These are phyloP conservation scores for Hemitrygon akajei DNA, from an alignment of 2,797 vertebrate species.

Conservation along the genomic window DNA sequence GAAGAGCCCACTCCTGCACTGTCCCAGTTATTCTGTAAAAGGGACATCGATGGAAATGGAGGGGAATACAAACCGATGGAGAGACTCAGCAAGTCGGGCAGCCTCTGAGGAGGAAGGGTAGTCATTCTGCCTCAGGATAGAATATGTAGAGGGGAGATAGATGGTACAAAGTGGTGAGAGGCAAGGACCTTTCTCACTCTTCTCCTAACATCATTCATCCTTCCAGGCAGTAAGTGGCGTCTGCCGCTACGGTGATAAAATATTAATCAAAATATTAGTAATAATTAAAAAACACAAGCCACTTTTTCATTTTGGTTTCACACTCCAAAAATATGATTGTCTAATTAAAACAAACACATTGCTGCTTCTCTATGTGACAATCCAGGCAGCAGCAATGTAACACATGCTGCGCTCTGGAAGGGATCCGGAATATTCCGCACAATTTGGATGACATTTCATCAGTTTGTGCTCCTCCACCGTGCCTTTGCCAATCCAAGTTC, in stretches of 20 bases:
- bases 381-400: neutral
- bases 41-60: no score
- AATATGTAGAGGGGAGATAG: no score
- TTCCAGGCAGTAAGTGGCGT: slow-evolving; percentile 24
- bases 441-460: slow-evolving; percentile 20
- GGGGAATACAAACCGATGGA: no score
- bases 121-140: neutral
- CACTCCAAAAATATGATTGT: slow-evolving; percentile 37
- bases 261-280: neutral
- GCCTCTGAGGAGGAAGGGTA: no score
- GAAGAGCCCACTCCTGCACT: no score
- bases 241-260: neutral
- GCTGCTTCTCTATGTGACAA: neutral
- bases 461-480: neutral
- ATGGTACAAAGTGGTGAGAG: no score
- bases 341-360: slow-evolving; percentile 26
- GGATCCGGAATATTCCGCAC: slow-evolving; percentile 23
- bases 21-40: no score
- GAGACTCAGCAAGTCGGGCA: no score
- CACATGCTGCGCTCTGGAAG: slow-evolving; percentile 22
- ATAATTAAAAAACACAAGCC: slow-evolving; percentile 21
- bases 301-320: neutral
- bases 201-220: neutral
- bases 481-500: neutral
- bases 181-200: neutral